Percentiles rank a stretch among this genome's conserved stretches.
phyloP scores from a whole-genome alignment of 1,140 invertebrate species.

The Manduca sexta region DNA sequence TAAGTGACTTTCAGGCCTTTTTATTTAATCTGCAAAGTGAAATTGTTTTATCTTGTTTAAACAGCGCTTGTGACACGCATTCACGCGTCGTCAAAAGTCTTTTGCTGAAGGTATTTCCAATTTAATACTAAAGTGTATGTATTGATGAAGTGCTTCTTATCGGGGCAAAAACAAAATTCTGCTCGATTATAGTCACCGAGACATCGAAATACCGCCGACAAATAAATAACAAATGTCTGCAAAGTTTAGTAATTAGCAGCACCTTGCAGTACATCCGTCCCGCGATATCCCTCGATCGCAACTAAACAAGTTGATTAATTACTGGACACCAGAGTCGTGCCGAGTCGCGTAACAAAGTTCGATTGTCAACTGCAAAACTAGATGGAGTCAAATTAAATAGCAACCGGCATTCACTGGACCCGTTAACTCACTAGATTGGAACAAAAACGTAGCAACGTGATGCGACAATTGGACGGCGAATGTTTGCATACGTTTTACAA shows the following conservation, averaged over 20 bases:
- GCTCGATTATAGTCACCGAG: neutral
- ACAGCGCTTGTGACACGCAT: conserved; percentile 1
- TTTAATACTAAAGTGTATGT: neutral
- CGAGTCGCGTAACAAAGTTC: conserved; percentile 28
- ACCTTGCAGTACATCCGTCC: conserved; percentile 21
- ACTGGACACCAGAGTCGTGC: conserved; percentile 29
- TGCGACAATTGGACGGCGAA: too few species aligned
- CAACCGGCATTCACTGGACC: neutral
- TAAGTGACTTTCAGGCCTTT: conserved; percentile 39
- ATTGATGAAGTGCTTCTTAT: neutral
- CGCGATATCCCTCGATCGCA: conserved; percentile 33
- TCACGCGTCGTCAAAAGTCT: too few species aligned
- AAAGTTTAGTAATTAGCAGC: conserved; percentile 53
- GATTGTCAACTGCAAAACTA: conserved; percentile 32
- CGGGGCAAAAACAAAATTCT: neutral
- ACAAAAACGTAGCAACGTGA: neutral
- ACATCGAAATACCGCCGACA: neutral
- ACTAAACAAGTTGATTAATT: conserved; percentile 56
- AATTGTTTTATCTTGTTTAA: conserved; percentile 34
- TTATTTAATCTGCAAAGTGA: conserved; percentile 50
- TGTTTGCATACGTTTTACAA: too few species aligned
- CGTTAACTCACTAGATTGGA: neutral
- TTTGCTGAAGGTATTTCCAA: neutral
- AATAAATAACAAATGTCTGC: conserved; percentile 21
- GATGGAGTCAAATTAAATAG: conserved; percentile 15